Base-by-base conservation (phyloP, 2,113 vertebrate species). In the Kryptolebias marmoratus region DNA sequence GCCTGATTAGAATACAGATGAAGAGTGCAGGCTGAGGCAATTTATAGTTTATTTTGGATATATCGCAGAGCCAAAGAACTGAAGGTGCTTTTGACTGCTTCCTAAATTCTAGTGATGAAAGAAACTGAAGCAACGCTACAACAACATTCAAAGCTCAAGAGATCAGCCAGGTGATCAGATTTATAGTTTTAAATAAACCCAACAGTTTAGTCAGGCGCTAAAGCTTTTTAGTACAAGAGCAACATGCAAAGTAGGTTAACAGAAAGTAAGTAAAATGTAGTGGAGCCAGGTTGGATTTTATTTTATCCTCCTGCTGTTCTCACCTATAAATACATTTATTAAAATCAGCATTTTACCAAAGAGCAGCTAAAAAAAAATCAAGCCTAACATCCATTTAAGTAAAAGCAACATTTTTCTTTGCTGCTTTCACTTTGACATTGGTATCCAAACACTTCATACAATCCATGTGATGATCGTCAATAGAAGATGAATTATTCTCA, bases 1-100 rank as follows among this genome's bases (percentile, higher is more conserved):
- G 18, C 59, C 27, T 39, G 53, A 64, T 50, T 2, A 50, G 74
- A 85, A 71, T 76, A 76, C 65, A 32, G 71, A 82, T 80, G 70
- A 22, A 59, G 61, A 31, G 47, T 18, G 55, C 11, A 11, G 30
- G 11, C 15, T 27, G 47, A 64, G 7, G 56, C 6, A 22, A 18
- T 66, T 50, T 18, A 56, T 49, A 27, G 58, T n/a, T 0, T 62
- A 31, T 48, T 28, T 16, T n/a, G 22, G 31, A 32, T 55, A 16
- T 42, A 1, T 44, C 68, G 0, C 39, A 55, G 28, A 57, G 57
- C 44, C 13, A 18, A 54, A 42, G 53, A 14, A 56, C 31, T 28
- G 32, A 39, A 13, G 60, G 9, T 64, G n/a, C 48, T 73, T 16
- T 32, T 3, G 61, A 31, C 45, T 64, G 45, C 15, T 63, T 30